These are phyloP conservation scores for Drosophila birchii DNA, from an alignment of 2,888 invertebrate species.

Conservation along the genomic window DNA sequence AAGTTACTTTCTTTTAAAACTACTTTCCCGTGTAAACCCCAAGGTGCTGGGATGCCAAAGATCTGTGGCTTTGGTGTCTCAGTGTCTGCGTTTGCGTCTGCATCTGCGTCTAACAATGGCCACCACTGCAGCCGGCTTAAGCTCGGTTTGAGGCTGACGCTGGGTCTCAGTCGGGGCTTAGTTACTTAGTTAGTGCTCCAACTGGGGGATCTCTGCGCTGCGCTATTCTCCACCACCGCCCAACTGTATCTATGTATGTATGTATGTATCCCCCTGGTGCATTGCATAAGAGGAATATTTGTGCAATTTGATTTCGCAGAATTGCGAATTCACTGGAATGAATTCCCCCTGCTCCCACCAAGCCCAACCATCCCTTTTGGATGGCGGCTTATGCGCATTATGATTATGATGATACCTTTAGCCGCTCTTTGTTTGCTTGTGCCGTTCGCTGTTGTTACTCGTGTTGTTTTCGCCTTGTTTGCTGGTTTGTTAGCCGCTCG, in stretches of 20 bases:
- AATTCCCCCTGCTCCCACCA: conserved; percentile 51
- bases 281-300: conserved; percentile 78
- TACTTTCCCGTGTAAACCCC: conserved; percentile 56
- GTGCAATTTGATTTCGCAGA: conserved; percentile 82
- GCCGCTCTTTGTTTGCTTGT: conserved; percentile 49
- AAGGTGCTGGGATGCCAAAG: conserved; percentile 24
- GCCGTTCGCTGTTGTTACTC: conserved; percentile 47
- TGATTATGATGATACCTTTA: conserved; percentile 76
- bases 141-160: conserved; percentile 24
- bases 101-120: conserved; percentile 75
- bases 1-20: neutral
- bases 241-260: conserved; percentile 4
- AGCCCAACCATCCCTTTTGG: conserved; percentile 12
- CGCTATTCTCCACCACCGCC: conserved; percentile 7
- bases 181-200: conserved; percentile 70
- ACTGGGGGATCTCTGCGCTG: conserved; percentile 66
- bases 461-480: conserved; percentile 79
- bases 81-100: conserved; percentile 51
- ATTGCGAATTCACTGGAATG: conserved; percentile 83
- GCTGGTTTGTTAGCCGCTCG: conserved; percentile 76
- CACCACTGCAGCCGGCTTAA: conserved; percentile 54
- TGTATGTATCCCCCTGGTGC: conserved; percentile 36
- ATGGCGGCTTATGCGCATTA: conserved; percentile 76
- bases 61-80: conserved; percentile 64
- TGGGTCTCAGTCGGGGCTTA: conserved; percentile 46